Base-by-base conservation (phyloP, 2,113 vertebrate genomes). In the Ctenodactylus gundi region DNA sequence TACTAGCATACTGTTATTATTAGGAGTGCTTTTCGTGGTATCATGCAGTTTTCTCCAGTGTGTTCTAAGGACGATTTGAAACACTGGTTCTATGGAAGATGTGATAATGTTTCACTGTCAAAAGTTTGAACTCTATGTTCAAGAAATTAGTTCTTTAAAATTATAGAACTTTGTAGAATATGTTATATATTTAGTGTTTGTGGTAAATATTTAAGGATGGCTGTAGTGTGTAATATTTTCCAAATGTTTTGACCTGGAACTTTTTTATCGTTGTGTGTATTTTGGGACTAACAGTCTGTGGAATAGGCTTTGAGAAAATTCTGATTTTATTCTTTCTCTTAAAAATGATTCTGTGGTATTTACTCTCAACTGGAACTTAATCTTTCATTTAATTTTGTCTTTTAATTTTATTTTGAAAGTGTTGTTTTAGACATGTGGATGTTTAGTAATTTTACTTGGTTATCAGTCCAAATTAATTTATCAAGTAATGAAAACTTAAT, bases 361-460 rank as follows among this genome's bases (percentile, higher is more conserved):
- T 93, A 20, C 31, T 92, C 12, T 72, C 6, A 44, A n/a, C 23
- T 39, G 60, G 3, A 64, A 67, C 89, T 80, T 93, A 76, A 78
- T 83, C 39, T 84, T 55, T 80, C 14, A 68, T 29, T 62, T 81
- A 87, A 51, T 78, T 62, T 93, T 84, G 25, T 34, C 76, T n/a
- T 96, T 8, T 34, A 46, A 75, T 87, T 97, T 75, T 70, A 76
- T 90, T 89, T 93, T 29, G 83, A 91, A 41, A 17, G 3, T 82
- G 17, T 82, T 94, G 36, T 75, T 94, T 95, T 89, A 57, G 49
- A 84, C 7, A 14, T 53, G 29, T 10, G 88, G 31, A 67, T 81
- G 20, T 49, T 93, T 94, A 72, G n/a, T 53, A 77, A 58, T 85
- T 94, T 29, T 89, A 1, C 53, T 83, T 87, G 44, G 23, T 73